Percentiles rank a stretch among this genome's conserved stretches.
Evolutionary conservation across 2,113 vertebrate genomes (phyloP).

Genomic region (Sinocyclocheilus anshuiensis): DNA sequence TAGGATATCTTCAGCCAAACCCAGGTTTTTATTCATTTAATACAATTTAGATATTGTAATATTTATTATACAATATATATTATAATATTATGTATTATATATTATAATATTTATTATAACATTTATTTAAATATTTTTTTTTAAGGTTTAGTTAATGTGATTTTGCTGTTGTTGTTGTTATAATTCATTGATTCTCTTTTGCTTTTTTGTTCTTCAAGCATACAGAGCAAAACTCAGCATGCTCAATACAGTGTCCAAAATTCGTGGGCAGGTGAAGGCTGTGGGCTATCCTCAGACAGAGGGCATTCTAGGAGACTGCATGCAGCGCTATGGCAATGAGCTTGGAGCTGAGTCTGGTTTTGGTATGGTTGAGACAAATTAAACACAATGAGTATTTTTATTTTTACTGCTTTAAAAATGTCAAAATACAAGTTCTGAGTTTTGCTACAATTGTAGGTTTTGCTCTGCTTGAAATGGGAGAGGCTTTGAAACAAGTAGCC

Average conservation of each 20-base stretch:
- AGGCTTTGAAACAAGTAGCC: conserved; percentile 86
- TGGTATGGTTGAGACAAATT: conserved; percentile 73
- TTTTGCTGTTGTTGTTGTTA: neutral
- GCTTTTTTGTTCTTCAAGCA: conserved; percentile 69
- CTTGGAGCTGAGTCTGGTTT: conserved; percentile 85
- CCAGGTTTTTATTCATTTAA: conserved; percentile 79
- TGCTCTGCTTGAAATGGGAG: conserved; percentile 81
- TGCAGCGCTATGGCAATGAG: conserved; percentile 84
- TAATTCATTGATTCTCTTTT: neutral
- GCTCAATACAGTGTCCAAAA: conserved; percentile 87
- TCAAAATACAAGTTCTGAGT: neutral
- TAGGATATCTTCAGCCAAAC: conserved; percentile 92
- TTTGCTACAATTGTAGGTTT: conserved; percentile 69
- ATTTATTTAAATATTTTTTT: too few relatives aligned
- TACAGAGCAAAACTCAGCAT: conserved; percentile 88
- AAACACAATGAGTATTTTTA: neutral
- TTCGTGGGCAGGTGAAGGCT: conserved; percentile 83
- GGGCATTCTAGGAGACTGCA: conserved; percentile 87
- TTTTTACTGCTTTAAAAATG: neutral
- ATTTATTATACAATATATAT: too few relatives aligned
- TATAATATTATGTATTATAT: too few relatives aligned
- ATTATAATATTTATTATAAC: too few relatives aligned
- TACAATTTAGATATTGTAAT: neutral
- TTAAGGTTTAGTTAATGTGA: too few relatives aligned
- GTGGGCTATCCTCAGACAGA: conserved; percentile 89